These are phyloP conservation scores for Dicycla oo DNA, from an alignment of 2,888 invertebrate species.

Conservation along the genomic window DNA sequence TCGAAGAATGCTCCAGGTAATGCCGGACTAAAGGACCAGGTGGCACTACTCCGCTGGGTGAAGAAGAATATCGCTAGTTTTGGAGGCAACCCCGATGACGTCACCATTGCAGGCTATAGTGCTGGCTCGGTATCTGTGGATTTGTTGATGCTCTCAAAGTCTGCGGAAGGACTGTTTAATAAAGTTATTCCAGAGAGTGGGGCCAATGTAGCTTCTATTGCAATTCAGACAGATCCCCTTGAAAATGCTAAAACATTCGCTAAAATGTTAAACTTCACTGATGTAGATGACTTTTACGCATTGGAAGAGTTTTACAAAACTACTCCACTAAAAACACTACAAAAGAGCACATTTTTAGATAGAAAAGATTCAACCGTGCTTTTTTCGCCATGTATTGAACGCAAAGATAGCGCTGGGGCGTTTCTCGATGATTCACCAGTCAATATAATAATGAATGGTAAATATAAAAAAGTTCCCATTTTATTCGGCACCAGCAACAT, in stretches of 20 bases:
- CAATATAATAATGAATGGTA: conserved; percentile 39
- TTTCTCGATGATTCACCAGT: conserved; percentile 39
- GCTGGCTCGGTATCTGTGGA: conserved; percentile 71
- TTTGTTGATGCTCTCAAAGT: conserved; percentile 69
- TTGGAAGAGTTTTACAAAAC: conserved; percentile 69
- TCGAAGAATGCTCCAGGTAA: conserved; percentile 71
- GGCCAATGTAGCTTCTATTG: conserved; percentile 57
- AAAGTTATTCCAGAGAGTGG: conserved; percentile 76
- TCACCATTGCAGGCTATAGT: conserved; percentile 72
- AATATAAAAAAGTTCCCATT: conserved; percentile 49
- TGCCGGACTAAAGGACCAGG: conserved; percentile 76
- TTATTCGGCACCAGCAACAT: conserved; percentile 45
- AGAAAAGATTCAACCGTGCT: conserved; percentile 25
- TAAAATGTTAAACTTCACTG: conserved; percentile 64
- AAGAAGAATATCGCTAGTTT: conserved; percentile 71
- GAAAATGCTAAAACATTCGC: conserved; percentile 71
- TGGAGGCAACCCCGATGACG: conserved; percentile 74
- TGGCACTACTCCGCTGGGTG: conserved; percentile 73
- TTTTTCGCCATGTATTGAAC: conserved; percentile 49
- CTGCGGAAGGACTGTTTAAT: conserved; percentile 69
- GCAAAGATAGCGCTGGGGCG: conserved; percentile 1
- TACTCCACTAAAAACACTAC: conserved; percentile 52
- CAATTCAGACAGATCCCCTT: conserved; percentile 70
- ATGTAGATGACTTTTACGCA: conserved; percentile 62
- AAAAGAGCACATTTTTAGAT: conserved; percentile 37